Base-by-base conservation (phyloP, 2,113 vertebrate species). In the Bambusicola thoracicus region DNA sequence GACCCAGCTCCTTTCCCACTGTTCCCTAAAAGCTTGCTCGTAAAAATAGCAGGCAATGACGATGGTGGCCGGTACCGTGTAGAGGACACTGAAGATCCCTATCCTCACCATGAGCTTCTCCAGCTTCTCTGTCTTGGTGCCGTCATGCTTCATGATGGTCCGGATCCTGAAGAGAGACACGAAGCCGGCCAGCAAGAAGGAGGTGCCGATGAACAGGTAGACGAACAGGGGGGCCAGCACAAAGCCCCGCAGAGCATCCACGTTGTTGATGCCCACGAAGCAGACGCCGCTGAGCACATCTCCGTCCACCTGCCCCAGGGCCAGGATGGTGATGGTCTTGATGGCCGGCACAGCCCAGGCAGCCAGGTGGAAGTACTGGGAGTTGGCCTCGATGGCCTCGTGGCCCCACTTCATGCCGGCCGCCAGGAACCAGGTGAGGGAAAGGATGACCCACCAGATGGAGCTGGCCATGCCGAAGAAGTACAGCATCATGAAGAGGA, bases 401-500 rank as follows among this genome's bases (percentile, higher is more conserved):
- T 99, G 99, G 51, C 99, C 99, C 99, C 99, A 99, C 90, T 99
- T 99, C 99, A 99, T 99, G 38, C 99, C 99, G 0, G 99, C 99
- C 0, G 99, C 98, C 93, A 99, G 97, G 97, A 99, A 99, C 99
- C 99, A 99, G 90, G 99, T 99, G 87, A 99, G 98, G 10, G 99
- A 99, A 75, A 99, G 97, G 90, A 99, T 99, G 83, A 99, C 99
- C 99, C 99, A 99, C 99, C 99, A 99, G 96, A 99, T 99, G 29
- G 99, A 99, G 97, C 98, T 99, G 98, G 99, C 98, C 99, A 99
- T 99, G 97, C 99, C 98, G 75, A 99, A 99, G 97, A 99, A 99
- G 97, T 99, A 99, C 5, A 99, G 98, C 99, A 99, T 99, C 99
- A 99, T 99, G 97, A 99, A 99, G 92, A 99, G 98, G 76, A 99